A percentile compares a stretch with the other conserved stretches of the same genome.
Conservation (phyloP, 2,113 vertebrate species). For the Etheostoma cragini region DNA sequence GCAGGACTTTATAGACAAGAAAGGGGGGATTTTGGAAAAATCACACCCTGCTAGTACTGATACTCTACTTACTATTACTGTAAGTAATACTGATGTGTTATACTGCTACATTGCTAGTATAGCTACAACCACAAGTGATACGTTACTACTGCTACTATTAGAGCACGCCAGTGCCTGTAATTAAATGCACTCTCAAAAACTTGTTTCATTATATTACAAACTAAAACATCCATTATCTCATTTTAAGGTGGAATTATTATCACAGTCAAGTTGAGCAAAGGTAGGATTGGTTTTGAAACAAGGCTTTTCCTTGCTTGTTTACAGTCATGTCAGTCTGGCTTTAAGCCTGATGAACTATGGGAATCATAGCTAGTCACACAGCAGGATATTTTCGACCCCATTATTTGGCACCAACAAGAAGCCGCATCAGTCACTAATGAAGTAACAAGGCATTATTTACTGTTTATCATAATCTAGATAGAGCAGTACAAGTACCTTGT, state of each 20-base stretch:
- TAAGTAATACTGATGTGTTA: background rate
- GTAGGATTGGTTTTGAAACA: background rate
- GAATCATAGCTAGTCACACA: background rate
- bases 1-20: no score
- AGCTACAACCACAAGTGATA: background rate
- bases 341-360: background rate
- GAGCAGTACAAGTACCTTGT: conserved; percentile 20
- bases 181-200: background rate
- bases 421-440: conserved; percentile 16
- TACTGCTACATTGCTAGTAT: background rate
- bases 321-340: background rate
- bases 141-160: background rate
- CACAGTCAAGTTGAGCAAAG: background rate
- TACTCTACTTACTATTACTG: background rate
- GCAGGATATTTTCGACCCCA: conserved; percentile 7
- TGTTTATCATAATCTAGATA: conserved; percentile 38
- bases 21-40: no score
- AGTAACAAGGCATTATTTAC: conserved; percentile 43
- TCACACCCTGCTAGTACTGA: no score
- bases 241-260: background rate
- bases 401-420: conserved; percentile 24
- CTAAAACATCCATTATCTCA: conserved; percentile 13
- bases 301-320: background rate
- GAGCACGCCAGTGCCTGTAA: background rate
- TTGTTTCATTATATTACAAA: background rate